These are phyloP conservation scores for Ascidia mentula DNA, from an alignment of 23 tunicate species.

Conservation along the genomic window DNA sequence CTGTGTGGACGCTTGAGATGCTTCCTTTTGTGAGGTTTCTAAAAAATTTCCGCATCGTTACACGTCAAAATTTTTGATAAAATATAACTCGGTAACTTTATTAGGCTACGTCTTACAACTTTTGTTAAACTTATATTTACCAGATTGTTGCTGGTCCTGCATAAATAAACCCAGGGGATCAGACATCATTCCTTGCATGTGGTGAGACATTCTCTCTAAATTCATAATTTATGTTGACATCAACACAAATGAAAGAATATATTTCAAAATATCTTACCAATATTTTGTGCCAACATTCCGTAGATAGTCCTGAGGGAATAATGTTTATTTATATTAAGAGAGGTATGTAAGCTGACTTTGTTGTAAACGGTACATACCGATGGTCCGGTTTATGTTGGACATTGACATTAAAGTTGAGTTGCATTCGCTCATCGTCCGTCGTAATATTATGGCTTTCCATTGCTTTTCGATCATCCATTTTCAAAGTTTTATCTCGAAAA, in stretches of 20 bases:
- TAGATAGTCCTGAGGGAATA: not conserved
- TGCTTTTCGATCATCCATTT: too few relatives aligned
- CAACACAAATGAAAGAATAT: not conserved
- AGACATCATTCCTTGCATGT: not conserved
- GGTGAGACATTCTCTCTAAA: not conserved
- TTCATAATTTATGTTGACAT: not conserved
- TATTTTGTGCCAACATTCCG: constrained; percentile 2
- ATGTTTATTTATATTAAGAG: not conserved
- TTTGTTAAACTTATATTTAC: too few relatives aligned
- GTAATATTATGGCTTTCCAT: not conserved
- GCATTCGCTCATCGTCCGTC: not conserved
- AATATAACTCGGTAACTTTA: too few relatives aligned
- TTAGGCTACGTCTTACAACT: too few relatives aligned
- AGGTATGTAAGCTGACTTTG: not conserved
- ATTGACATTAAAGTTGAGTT: not conserved
- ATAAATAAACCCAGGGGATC: too few relatives aligned
- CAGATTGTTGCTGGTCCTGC: too few relatives aligned
- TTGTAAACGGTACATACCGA: not conserved
- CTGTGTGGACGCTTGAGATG: not conserved
- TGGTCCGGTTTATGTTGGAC: not conserved
- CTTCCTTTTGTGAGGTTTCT: too few relatives aligned
- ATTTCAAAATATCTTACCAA: not conserved
- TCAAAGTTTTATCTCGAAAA: too few relatives aligned
- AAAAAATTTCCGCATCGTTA: too few relatives aligned
- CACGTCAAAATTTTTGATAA: too few relatives aligned